Conservation (phyloP, 2,113 vertebrate genomes). For the Monopterus albus region DNA sequence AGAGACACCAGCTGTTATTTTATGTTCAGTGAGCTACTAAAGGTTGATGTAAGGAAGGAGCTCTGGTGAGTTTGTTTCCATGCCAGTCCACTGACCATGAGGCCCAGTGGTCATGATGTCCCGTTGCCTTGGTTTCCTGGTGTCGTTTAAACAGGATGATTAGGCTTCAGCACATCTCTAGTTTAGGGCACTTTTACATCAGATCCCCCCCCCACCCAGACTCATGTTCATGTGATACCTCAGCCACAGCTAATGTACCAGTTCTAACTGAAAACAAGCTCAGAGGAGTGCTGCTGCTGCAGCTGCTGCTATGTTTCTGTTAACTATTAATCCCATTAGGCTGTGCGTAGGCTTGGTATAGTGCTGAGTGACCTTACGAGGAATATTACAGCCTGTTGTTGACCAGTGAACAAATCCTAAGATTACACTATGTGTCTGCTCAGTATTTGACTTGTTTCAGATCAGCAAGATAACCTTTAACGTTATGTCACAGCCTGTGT, state of each 20-base stretch:
- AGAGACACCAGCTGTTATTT: neutral
- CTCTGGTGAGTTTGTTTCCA: constrained; percentile 43
- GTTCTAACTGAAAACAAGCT: constrained; percentile 69
- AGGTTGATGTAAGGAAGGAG: neutral
- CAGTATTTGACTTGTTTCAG: too few species aligned
- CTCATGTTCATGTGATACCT: constrained; percentile 41
- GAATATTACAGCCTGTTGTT: constrained; percentile 28
- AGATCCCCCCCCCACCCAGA: constrained; percentile 24
- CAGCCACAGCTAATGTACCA: constrained; percentile 59
- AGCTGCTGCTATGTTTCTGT: constrained; percentile 59
- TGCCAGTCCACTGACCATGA: constrained; percentile 44
- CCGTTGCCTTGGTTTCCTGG: constrained; percentile 75
- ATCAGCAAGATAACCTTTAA: constrained; percentile 24
- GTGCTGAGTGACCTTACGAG: constrained; percentile 40
- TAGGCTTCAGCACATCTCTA: constrained; percentile 36
- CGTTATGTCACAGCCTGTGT: neutral
- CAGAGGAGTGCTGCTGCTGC: constrained; percentile 9
- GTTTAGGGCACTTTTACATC: constrained; percentile 69
- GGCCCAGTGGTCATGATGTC: constrained; percentile 60
- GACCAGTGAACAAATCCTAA: constrained; percentile 17
- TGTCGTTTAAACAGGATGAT: constrained; percentile 72
- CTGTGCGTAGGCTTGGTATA: constrained; percentile 36
- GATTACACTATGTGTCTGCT: neutral
- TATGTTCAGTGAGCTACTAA: neutral
- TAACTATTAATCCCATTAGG: constrained; percentile 80